phyloP scores from a whole-genome alignment of 2,113 vertebrate species.

The Ochotona curzoniae region DNA sequence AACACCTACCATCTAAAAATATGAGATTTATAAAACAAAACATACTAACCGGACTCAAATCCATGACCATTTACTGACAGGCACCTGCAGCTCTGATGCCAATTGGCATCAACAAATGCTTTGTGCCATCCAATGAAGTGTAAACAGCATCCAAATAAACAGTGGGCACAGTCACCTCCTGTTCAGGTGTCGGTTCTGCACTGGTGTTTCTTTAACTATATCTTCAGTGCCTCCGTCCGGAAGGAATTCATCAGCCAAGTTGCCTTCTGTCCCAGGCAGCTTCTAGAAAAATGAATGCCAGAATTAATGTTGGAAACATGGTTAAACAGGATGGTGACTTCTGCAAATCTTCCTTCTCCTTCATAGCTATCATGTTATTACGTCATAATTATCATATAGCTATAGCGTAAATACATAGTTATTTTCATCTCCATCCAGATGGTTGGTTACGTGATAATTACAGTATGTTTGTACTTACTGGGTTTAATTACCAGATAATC shows the following conservation, averaged over 20 bases:
- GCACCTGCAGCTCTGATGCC: neutral
- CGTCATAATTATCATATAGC: conserved; percentile 73
- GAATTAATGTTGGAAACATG: conserved; percentile 24
- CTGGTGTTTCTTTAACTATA: neutral
- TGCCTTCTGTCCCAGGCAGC: neutral
- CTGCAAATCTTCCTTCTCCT: neutral
- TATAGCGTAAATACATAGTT: conserved; percentile 72
- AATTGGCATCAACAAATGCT: conserved; percentile 62
- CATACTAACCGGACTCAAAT: neutral
- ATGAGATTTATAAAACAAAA: conserved; percentile 8
- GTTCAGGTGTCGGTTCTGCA: neutral
- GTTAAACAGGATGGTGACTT: conserved; percentile 2
- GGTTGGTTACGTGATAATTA: conserved; percentile 82
- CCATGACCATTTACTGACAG: conserved; percentile 6
- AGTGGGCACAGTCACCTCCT: conserved; percentile 19
- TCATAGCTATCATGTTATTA: conserved; percentile 63
- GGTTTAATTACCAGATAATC: conserved; percentile 83
- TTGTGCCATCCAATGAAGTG: conserved; percentile 38
- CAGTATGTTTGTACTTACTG: conserved; percentile 81
- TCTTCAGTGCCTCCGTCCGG: neutral
- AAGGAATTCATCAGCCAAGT: neutral
- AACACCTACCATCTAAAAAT: neutral
- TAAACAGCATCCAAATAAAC: conserved; percentile 34
- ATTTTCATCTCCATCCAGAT: conserved; percentile 77
- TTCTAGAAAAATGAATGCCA: conserved; percentile 38